Evolutionary conservation across 2,113 vertebrate genomes (phyloP).

Genomic region (Macrotis lagotis): DNA sequence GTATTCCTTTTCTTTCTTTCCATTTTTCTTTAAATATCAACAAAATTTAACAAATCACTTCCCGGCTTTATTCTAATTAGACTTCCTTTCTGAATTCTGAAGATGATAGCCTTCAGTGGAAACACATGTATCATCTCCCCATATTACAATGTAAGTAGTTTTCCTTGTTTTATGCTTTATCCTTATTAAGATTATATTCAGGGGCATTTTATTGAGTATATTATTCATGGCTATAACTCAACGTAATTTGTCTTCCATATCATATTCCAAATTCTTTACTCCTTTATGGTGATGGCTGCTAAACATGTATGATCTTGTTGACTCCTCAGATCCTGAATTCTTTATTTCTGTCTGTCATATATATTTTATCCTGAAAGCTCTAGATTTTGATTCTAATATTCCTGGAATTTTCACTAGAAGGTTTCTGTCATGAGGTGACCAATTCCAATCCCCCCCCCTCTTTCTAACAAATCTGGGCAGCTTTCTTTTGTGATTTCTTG

Average conservation of each 20-base stretch:
- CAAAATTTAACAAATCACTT: not conserved
- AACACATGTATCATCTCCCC: not conserved
- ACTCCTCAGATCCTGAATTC: not conserved
- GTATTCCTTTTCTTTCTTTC: not conserved
- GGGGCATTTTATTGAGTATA: not conserved
- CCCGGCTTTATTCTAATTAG: not conserved
- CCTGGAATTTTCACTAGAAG: not conserved
- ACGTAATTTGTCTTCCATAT: not conserved
- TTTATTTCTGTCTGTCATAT: not conserved
- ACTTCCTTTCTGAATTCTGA: not conserved
- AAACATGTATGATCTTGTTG: not conserved
- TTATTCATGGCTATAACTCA: not conserved
- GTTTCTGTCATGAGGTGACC: not conserved
- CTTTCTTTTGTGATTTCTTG: not conserved
- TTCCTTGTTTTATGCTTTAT: not conserved
- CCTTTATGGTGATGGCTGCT: not conserved
- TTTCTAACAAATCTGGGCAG: not conserved
- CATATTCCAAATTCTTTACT: not conserved
- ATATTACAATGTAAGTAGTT: not conserved
- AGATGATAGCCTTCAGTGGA: not conserved
- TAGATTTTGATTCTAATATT: not conserved
- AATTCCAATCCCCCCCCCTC: not conserved
- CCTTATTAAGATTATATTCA: not conserved
- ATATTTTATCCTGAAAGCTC: not conserved
- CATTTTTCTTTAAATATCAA: not conserved